Base-by-base conservation (phyloP, 2,797 vertebrate species). In the Hydrocynus forskahlii region DNA sequence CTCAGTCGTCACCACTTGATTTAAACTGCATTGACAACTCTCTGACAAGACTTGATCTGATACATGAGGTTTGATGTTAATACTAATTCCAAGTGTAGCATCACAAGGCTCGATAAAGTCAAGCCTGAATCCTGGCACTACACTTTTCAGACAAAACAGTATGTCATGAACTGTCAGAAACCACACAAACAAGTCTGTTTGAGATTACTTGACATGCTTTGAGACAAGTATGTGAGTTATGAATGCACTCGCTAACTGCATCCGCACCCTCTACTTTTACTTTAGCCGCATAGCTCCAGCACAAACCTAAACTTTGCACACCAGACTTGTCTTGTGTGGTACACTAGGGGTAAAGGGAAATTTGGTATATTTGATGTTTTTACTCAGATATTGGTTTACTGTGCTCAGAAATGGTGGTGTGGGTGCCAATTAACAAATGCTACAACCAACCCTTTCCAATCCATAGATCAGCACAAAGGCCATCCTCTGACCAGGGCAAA, bases 401-500 rank as follows among this genome's bases (percentile, higher is more conserved):
- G 55, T 38, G 40, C 63, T 16, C 14, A 29, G 63, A 66, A 66
- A 66, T 21, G n/a, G 29, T 60, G 63, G 69, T 54, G 29, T 55
- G 14, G 70, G 10, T 54, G 14, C 17, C 50, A 54, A 21, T 50
- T 38, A 69, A 48, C 5, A 48, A 48, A 48, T 8, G 9, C 43
- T 10, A 48, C 45, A 48, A 12, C 45, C 12, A 48, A 63, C n/a
- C 55, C 5, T 9, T 7, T 21, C 55, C n/a, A 9, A n/a, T 57
- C 55, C n/a, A n/a, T 19, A 48, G 52, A 70, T 80, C 68, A 83
- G 63, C n/a, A 48, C 76, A 68, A 83, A 64, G 23, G 86, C 76
- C 70, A 82, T 83, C 87, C 84, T 91, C 88, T 90, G 86, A 84
- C 75, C 87, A 60, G 63, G 74, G 62, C 25, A 19, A 75, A 86